Conservation (phyloP, 2,113 vertebrate species). For the Balaeniceps rex region DNA sequence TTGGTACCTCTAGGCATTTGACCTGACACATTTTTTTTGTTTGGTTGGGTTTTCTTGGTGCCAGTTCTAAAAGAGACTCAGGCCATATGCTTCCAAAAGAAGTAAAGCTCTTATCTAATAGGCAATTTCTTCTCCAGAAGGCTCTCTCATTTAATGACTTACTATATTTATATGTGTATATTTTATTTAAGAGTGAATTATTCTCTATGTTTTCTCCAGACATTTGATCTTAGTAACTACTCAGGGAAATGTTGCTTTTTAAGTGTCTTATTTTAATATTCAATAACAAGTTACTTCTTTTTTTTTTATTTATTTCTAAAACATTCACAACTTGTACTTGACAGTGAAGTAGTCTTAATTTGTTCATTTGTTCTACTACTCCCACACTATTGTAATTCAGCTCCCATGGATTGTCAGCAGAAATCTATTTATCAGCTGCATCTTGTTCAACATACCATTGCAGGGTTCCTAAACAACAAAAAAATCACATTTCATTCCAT, state of each 20-base stretch:
- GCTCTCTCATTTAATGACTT: not conserved
- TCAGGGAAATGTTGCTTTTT: not conserved
- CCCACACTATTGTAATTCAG: not conserved
- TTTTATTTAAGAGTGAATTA: not conserved
- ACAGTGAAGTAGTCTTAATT: not conserved
- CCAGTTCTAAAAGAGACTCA: not conserved
- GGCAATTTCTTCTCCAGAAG: not conserved
- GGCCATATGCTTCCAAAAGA: not conserved
- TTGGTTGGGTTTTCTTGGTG: not conserved
- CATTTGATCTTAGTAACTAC: not conserved
- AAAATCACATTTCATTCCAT: not conserved
- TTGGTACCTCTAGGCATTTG: not conserved
- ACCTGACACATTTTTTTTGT: not conserved
- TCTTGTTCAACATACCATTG: not conserved
- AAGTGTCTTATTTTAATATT: not conserved
- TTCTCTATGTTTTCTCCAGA: not conserved
- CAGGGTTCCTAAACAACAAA: not conserved
- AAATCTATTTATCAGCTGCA: slow-evolving; percentile 1
- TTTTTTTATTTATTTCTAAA: not conserved
- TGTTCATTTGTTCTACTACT: not conserved
- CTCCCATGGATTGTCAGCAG: not conserved
- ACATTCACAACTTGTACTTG: not conserved
- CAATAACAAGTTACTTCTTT: not conserved
- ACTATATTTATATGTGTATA: not conserved
- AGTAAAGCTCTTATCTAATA: not conserved